Base-by-base conservation (phyloP, 2,797 vertebrate species). In the Artibeus lituratus region DNA sequence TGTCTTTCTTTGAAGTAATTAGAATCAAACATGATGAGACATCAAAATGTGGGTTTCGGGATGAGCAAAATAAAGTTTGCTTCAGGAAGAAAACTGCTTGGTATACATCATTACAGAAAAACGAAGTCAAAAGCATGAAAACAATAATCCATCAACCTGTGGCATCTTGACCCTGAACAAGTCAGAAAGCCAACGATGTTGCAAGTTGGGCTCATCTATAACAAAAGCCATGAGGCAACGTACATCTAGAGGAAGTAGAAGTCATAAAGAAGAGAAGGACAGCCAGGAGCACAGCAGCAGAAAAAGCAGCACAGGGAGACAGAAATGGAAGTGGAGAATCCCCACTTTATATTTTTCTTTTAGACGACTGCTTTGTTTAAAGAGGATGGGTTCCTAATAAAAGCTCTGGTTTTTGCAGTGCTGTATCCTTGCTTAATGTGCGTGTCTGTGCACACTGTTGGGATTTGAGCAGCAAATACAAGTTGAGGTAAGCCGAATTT, bases 1-100 rank as follows among this genome's bases (percentile, higher is more conserved):
- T 90, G 29, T 73, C 49, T 80, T 70, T 83, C 91, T 92, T 78
- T 87, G n/a, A 84, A 92, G 76, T 84, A 90, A 81, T 84, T 94
- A 74, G 2, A 14, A 90, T 88, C 42, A 72, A 88, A 73, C n/a
- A 16, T 84, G 51, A 55, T 67, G 5, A 94, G 22, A 90, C 42
- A 47, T 84, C 39, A 87, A 72, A 91, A 29, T 26, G 67, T 51
- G 90, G 57, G 14, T 55, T 95, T 82, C 11, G 53, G 22, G 16
- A 74, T 74, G 5, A 87, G 12, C 24, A 55, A 84, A 92, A 81
- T 18, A 77, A 94, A 74, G 21, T 35, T 26, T n/a, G 42, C 24
- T 81, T 84, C 53, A 53, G 87, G 53, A 92, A 93, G 35, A 93
- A 83, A 89, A 80, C 22, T 47, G 7, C 22, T 85, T 87, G 18